phyloP scores from a whole-genome alignment of 2,888 invertebrate species.

The Yponomeuta malinellus region DNA sequence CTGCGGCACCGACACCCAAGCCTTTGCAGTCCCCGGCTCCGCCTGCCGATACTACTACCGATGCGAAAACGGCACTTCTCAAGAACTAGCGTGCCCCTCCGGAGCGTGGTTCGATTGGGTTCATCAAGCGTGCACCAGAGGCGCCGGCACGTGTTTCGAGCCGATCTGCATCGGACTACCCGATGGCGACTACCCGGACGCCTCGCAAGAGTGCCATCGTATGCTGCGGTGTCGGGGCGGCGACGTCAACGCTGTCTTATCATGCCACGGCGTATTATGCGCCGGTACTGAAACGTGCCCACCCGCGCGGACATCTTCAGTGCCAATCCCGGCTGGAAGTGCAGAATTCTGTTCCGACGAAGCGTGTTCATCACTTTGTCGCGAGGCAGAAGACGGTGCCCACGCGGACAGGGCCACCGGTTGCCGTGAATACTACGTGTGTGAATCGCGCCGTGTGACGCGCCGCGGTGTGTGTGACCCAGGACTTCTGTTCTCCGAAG shows the following conservation, averaged over 20 bases:
- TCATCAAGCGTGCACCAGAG: constrained; percentile 68
- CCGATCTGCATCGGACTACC: constrained; percentile 75
- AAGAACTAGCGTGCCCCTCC: constrained; percentile 67
- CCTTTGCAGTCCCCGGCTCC: constrained; percentile 74
- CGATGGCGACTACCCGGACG: constrained; percentile 75
- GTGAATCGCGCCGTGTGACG: constrained; percentile 67
- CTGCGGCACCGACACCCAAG: constrained; percentile 52
- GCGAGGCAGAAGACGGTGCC: constrained; percentile 70
- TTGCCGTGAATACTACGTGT: constrained; percentile 76
- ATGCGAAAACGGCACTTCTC: constrained; percentile 66
- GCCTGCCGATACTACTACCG: constrained; percentile 76
- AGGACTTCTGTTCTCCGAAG: constrained; percentile 67
- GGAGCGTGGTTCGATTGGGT: constrained; percentile 75
- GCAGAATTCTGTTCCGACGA: constrained; percentile 69
- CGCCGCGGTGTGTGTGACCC: constrained; percentile 73
- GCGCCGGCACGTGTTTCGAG: constrained; percentile 76
- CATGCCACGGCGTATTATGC: constrained; percentile 45
- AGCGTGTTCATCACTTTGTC: constrained; percentile 66
- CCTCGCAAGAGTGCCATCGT: constrained; percentile 74
- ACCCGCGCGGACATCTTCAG: constrained; percentile 55
- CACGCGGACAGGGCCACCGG: constrained; percentile 72
- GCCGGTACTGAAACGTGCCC: constrained; percentile 40
- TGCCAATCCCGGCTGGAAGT: constrained; percentile 67
- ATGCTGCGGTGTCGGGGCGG: constrained; percentile 67
- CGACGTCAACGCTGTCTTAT: constrained; percentile 49